Evolutionary conservation across 2,113 vertebrate genomes (phyloP).

Genomic region (Amphilophus citrinellus): DNA sequence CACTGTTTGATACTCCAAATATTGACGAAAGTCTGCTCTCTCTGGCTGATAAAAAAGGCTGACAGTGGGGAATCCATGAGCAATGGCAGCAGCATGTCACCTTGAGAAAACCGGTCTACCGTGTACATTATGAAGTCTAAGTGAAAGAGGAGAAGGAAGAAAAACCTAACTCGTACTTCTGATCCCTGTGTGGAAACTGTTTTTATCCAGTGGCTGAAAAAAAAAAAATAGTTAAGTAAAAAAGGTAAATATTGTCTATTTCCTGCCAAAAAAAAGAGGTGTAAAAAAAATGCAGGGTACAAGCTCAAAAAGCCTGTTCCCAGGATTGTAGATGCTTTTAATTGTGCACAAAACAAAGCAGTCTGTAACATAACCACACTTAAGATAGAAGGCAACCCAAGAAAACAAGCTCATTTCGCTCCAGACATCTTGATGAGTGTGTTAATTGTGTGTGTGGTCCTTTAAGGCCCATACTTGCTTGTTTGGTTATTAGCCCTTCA

Average conservation of each 20-base stretch:
- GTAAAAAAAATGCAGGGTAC: neutral
- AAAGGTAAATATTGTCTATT: neutral
- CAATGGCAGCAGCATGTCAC: constrained; percentile 11
- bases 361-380: constrained; percentile 12
- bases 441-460: constrained; percentile 70
- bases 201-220: neutral
- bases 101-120: neutral
- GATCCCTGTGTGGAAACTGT: too few relatives aligned
- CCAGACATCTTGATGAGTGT: constrained; percentile 74
- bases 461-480: constrained; percentile 47
- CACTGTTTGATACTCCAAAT: constrained; percentile 70
- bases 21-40: constrained; percentile 51
- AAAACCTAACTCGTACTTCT: too few relatives aligned
- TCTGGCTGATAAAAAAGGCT: constrained; percentile 42
- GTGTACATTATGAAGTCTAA: neutral
- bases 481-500: constrained; percentile 69
- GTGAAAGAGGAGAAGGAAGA: neutral
- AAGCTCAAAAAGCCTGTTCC: constrained; percentile 1
- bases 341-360: constrained; percentile 18
- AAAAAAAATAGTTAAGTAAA: neutral
- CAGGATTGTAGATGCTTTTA: constrained; percentile 19
- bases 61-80: constrained; percentile 33
- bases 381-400: constrained; percentile 41
- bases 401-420: constrained; percentile 54
- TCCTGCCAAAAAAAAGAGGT: neutral